Evolutionary conservation across 1,140 invertebrate species (phyloP).

Genomic region (Pomacea maculata): DNA sequence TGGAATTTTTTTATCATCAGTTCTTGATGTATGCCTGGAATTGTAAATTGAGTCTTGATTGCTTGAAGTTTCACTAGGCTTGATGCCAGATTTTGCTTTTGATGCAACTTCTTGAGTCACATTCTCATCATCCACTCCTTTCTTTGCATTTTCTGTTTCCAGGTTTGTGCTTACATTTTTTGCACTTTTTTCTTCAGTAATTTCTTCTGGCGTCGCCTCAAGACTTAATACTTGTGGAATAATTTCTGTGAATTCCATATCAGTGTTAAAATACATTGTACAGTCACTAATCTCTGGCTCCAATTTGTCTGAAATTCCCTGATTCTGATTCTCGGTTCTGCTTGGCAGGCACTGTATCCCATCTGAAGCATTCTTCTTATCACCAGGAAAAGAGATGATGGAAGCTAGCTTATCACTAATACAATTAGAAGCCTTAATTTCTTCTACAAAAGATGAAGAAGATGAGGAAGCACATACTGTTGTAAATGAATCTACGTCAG

Average conservation of each 20-base stretch:
- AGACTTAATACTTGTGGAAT: slow-evolving; percentile 21
- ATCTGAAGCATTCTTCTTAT: background rate
- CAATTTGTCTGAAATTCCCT: background rate
- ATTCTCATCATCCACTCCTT: background rate
- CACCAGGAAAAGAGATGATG: background rate
- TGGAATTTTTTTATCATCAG: slow-evolving; percentile 28
- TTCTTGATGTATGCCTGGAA: background rate
- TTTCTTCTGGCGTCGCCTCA: background rate
- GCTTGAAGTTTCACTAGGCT: background rate
- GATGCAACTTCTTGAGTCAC: background rate
- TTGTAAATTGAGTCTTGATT: background rate
- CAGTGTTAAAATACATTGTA: slow-evolving; percentile 38
- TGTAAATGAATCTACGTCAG: background rate
- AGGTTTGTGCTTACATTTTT: background rate
- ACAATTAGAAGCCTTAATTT: slow-evolving; percentile 12
- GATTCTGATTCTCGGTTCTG: background rate
- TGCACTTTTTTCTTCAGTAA: background rate
- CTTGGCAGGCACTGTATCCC: background rate
- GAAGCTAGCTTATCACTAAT: slow-evolving; percentile 11
- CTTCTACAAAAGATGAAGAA: background rate
- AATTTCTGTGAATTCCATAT: slow-evolving; percentile 45
- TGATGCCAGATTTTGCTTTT: background rate
- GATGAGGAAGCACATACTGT: background rate
- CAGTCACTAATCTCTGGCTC: slow-evolving; percentile 18
- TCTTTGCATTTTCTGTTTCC: background rate